A percentile compares a stretch with the other conserved stretches of the same genome.
Conservation (phyloP, 2,113 vertebrate species). For the Dasypus novemcinctus region DNA sequence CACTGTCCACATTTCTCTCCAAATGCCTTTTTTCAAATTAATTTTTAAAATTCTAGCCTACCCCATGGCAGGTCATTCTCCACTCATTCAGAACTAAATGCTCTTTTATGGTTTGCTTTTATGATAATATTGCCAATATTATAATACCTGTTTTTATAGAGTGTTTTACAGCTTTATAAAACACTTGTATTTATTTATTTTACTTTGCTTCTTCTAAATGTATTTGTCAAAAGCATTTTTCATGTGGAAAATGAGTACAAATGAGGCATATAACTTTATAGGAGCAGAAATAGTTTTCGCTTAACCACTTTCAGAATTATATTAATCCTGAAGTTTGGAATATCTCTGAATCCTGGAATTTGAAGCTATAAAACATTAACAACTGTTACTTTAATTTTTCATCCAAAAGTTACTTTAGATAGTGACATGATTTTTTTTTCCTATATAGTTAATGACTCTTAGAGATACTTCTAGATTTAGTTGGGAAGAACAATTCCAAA, state of each 20-base stretch:
- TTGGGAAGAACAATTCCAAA: not conserved
- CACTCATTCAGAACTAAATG: no score
- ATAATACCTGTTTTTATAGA: conserved; percentile 49
- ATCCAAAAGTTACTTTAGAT: conserved; percentile 18
- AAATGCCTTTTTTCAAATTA: conserved; percentile 15
- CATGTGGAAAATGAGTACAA: conserved; percentile 19
- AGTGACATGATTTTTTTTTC: not conserved
- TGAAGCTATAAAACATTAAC: conserved; percentile 2
- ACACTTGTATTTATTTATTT: conserved; percentile 44
- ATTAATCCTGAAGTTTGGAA: conserved; percentile 59
- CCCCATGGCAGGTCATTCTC: no score
- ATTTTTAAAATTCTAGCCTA: no score
- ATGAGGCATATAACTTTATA: not conserved
- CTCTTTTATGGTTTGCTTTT: conserved; percentile 25
- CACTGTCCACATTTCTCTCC: not conserved
- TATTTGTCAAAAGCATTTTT: conserved; percentile 46
- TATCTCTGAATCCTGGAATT: conserved; percentile 43
- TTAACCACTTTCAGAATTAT: conserved; percentile 45
- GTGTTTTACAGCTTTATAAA: conserved; percentile 52
- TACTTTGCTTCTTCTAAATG: conserved; percentile 30
- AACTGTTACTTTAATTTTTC: not conserved
- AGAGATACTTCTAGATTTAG: not conserved
- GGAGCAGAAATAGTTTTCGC: conserved; percentile 22
- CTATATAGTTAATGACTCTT: not conserved
- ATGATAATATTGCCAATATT: conserved; percentile 5